phyloP scores from a whole-genome alignment of 1,140 invertebrate species.

The Calosoma granatense region DNA sequence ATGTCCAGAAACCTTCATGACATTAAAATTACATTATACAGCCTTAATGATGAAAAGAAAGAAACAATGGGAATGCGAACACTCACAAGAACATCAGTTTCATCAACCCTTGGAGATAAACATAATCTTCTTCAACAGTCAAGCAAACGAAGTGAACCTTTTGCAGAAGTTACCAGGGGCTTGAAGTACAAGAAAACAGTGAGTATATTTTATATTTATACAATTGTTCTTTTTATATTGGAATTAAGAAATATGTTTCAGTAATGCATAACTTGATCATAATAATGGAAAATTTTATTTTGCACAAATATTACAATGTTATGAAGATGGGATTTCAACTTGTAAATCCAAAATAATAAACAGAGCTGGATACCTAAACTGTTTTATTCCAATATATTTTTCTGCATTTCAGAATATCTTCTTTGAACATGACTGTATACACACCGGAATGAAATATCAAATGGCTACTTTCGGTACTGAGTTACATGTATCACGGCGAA shows the following conservation, averaged over 20 bases:
- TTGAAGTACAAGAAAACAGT: no score
- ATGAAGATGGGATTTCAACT: no score
- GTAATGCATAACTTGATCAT: no score
- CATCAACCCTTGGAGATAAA: slow-evolving; percentile 27
- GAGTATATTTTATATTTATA: no score
- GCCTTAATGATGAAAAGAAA: slow-evolving; percentile 23
- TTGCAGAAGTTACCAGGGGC: slow-evolving; percentile 26
- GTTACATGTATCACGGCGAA: background rate
- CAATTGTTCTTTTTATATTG: no score
- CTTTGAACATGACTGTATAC: background rate
- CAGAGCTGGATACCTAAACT: no score
- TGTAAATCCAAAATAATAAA: no score
- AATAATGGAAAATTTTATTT: no score
- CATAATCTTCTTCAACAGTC: slow-evolving; percentile 24
- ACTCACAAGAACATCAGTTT: slow-evolving; percentile 25
- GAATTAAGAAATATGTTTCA: no score
- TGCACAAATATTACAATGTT: no score
- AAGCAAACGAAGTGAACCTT: slow-evolving; percentile 26
- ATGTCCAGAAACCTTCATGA: no score
- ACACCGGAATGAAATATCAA: background rate
- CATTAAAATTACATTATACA: slow-evolving; percentile 27
- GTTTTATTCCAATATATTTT: no score
- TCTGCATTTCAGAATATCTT: background rate
- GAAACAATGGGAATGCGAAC: slow-evolving; percentile 25
- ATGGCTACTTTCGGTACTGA: background rate